Base-by-base conservation (phyloP, 2,113 vertebrate species). In the Urocitellus parryii region DNA sequence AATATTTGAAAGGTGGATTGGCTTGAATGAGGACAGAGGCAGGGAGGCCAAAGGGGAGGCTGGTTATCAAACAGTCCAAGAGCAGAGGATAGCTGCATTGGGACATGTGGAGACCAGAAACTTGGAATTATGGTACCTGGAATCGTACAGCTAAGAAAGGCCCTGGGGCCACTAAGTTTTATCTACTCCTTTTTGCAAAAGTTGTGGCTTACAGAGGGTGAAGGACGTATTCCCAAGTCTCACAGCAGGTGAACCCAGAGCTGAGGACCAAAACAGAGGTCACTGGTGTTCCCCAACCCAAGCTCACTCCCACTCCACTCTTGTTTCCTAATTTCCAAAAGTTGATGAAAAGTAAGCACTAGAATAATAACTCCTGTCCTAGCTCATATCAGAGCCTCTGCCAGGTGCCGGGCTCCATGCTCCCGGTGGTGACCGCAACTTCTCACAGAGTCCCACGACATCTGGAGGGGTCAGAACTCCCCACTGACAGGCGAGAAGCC, bases 101-200 rank as follows among this genome's bases (percentile, higher is more conserved):
- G n/a, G 22, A 51, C 32, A 25, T 3, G 24, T 0, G 32, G 42
- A 16, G 56, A 12, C 17, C 32, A 48, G 48, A 32, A 51, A 22
- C 32, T n/a, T 22, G 10, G 51, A 37, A 51, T 12, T 4, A 63
- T 0, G 8, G 14, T 11, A 58, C 16, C 65, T 18, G 16, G n/a
- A 22, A 7, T 1, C 8, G 1, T 2, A 32, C n/a, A 58, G 5
- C 63, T 27, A 9, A 25, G 16, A 34, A 10, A 17, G 4, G 4
- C 42, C 18, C 76, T 61, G 67, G 42, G 22, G 16, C 17, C n/a
- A 29, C 9, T 24, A 6, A 14, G 2, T 17, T 67, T 24, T 39
- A 20, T 2, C n/a, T 8, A 37, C 5, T 29, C 17, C 11, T 58
- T 77, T 76, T n/a, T 58, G 48, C 70, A 89, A 39, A 73, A 74